Evolutionary conservation across 2,113 vertebrate species (phyloP), one percentile per base, ranked within the genome.

Genomic region (Gnathonemus longibarbis): DNA sequence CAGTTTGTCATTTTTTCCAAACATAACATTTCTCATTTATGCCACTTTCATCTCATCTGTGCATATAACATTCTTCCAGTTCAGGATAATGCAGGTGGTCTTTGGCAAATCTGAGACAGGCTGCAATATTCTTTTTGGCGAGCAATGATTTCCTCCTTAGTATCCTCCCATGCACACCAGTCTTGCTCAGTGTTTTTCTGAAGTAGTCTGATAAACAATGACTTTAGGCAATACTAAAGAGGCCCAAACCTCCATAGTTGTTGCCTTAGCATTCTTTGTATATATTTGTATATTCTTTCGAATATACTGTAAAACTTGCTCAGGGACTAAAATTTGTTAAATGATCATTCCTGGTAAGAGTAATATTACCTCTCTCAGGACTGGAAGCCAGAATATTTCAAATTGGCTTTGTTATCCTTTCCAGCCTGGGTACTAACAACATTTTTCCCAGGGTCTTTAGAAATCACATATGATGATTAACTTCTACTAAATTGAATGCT

Each of bases 11-110:
- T 77, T 80, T 80, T 80, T 80, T 17, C 74, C 74, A 80, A 80
- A 80, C 35, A 80, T 42, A 80, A 80, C 35, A 77, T 77, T 77
- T 77, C 70, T 77, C 70, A 77, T 77, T 77, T 77, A 35, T 77
- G 70, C 11, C 31, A 77, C 13, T 35, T 77, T 77, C 70, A 39
- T 77, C 31, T 19, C 70, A 77, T 77, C 31, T 77, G 70, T 77
- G 70, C 70, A 77, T 39, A 39, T 39, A 39, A 39, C 35, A 19
- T 80, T 80, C 74, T 80, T 80, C 35, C 74, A 80, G 19, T 80
- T 80, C 74, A 39, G 31, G 31, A 80, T 42, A 39, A 80, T 80
- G 35, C 74, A 80, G 31, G 74, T 80, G 13, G 74, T 80, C 74
- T 80, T 39, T 42, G 74, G 35, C 35, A 80, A 80, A 80, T 80